Conservation (phyloP, 2,113 vertebrate species). For the Petroica traversi region DNA sequence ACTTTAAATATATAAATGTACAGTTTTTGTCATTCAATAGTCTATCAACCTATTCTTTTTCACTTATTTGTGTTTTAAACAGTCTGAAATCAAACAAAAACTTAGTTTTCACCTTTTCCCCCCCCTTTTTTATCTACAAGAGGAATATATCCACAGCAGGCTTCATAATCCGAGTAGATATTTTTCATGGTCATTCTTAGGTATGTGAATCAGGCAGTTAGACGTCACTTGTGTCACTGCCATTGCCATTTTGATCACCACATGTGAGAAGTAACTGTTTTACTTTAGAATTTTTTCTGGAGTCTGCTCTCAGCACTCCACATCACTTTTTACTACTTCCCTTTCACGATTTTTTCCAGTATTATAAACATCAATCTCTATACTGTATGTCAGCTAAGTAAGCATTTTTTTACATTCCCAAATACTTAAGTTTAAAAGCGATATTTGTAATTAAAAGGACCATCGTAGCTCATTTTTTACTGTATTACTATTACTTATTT, state of each 20-base stretch:
- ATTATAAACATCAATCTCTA: not conserved
- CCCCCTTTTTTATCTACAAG: not conserved
- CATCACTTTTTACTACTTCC: not conserved
- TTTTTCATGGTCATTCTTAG: not conserved
- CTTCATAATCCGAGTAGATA: not conserved
- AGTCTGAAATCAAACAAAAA: not conserved
- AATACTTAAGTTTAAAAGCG: not conserved
- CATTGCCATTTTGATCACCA: not conserved
- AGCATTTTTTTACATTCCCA: not conserved
- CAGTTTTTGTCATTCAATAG: not conserved
- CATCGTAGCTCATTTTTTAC: not conserved
- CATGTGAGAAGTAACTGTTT: not conserved
- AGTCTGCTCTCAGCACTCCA: not conserved
- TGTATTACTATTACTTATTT: not conserved
- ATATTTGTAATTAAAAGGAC: not conserved
- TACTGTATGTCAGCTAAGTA: not conserved
- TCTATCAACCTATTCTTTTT: not conserved
- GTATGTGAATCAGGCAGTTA: not conserved
- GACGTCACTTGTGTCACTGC: not conserved
- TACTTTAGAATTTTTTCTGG: not conserved
- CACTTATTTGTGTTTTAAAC: not conserved
- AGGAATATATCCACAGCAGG: not conserved
- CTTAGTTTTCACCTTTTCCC: not conserved
- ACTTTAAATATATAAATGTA: not conserved
- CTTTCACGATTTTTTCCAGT: not conserved